These are phyloP conservation scores for Enteromius thamalakanensis DNA, from an alignment of 2,797 vertebrate genomes.

Conservation along the genomic window DNA sequence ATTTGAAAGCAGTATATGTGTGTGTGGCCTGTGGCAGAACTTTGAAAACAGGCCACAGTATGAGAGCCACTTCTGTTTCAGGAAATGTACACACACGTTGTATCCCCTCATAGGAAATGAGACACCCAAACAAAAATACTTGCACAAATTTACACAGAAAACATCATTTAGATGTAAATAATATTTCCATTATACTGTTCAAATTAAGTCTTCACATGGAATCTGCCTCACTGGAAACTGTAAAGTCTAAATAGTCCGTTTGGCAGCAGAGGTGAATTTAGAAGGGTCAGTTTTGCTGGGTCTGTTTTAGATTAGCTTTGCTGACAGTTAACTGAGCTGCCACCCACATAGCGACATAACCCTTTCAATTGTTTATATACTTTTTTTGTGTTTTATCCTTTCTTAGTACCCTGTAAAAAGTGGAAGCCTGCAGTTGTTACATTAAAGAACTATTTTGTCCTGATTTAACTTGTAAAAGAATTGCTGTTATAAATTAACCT, in stretches of 20 bases:
- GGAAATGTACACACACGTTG: slow-evolving; percentile 13
- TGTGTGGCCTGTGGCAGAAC: slow-evolving; percentile 44
- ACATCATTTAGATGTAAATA: not conserved
- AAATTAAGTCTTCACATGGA: not conserved
- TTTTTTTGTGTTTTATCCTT: not conserved
- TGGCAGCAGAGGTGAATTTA: slow-evolving; percentile 25
- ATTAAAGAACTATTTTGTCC: not conserved
- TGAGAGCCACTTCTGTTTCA: slow-evolving; percentile 49
- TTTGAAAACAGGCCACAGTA: slow-evolving; percentile 21
- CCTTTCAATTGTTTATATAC: not conserved
- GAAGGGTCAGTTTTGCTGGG: not conserved
- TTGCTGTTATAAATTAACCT: not conserved
- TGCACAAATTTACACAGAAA: slow-evolving; percentile 5
- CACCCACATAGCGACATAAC: slow-evolving; percentile 25
- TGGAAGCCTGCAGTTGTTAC: not conserved
- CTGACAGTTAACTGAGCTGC: slow-evolving; percentile 47
- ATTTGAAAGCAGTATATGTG: slow-evolving; percentile 12
- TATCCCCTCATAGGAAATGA: slow-evolving; percentile 34
- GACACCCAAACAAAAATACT: slow-evolving; percentile 1
- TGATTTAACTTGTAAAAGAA: not conserved
- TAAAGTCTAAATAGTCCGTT: slow-evolving; percentile 4
- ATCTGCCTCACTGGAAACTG: slow-evolving; percentile 12
- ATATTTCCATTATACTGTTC: not conserved
- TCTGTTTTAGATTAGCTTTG: slow-evolving; percentile 51
- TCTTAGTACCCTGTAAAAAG: not conserved